Evolutionary conservation across 2,797 vertebrate genomes (phyloP).

Genomic region (Sebastes iracundus): DNA sequence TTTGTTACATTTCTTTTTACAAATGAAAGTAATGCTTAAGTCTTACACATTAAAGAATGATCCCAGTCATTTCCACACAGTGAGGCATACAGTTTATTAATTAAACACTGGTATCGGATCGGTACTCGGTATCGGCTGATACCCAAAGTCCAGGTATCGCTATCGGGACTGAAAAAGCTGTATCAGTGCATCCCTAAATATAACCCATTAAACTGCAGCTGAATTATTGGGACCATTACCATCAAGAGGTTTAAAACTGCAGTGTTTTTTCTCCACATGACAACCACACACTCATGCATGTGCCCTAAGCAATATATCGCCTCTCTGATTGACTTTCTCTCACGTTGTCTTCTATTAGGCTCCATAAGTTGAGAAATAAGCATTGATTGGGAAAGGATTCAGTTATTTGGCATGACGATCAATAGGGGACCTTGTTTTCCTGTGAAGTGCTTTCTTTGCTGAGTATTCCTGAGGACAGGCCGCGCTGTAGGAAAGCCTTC

Average conservation of each 20-base stretch:
- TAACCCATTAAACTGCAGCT: background rate
- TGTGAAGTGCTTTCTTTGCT: slow-evolving; percentile 76
- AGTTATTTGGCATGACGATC: slow-evolving; percentile 82
- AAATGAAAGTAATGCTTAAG: no score
- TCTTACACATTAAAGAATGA: no score
- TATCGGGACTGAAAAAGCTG: no score
- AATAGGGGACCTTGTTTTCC: slow-evolving; percentile 79
- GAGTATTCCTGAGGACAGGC: slow-evolving; percentile 77
- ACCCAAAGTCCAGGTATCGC: background rate
- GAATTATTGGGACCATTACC: slow-evolving; percentile 24
- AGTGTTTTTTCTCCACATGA: slow-evolving; percentile 34
- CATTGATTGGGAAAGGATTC: slow-evolving; percentile 76
- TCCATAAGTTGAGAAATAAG: slow-evolving; percentile 80
- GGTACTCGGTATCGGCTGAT: background rate
- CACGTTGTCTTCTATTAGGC: slow-evolving; percentile 66
- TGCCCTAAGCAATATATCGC: slow-evolving; percentile 48
- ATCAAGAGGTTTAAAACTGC: slow-evolving; percentile 27
- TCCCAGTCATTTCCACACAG: background rate
- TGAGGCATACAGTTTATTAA: background rate
- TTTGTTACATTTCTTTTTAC: no score
- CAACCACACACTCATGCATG: slow-evolving; percentile 26
- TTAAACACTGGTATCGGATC: background rate
- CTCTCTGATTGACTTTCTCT: slow-evolving; percentile 76
- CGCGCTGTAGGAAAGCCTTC: slow-evolving; percentile 84
- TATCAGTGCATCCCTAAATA: background rate